phyloP scores from a whole-genome alignment of 2,888 invertebrate species.

The Morpho deidamia region DNA sequence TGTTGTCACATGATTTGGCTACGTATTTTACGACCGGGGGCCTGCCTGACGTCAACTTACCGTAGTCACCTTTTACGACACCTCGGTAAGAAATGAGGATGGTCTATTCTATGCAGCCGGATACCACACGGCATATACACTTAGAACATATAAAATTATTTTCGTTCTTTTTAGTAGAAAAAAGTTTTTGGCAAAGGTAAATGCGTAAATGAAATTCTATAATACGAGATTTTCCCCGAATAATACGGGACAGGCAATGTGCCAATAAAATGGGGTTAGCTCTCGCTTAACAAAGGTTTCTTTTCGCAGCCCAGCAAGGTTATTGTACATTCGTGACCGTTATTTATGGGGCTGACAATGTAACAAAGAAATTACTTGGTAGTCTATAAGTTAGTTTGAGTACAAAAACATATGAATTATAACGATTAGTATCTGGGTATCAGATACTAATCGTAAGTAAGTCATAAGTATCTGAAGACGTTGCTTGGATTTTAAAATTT shows the following conservation, averaged over 20 bases:
- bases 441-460: no score
- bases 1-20: no score
- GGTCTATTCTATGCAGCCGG: no score
- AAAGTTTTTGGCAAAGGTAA: background rate
- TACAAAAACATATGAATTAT: background rate
- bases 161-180: no score
- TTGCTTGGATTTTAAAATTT: background rate
- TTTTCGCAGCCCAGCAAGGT: conserved; percentile 4
- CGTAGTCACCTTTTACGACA: no score
- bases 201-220: conserved; percentile 9
- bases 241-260: conserved; percentile 13
- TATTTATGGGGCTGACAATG: conserved; percentile 8
- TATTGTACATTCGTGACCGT: conserved; percentile 16
- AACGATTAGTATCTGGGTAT: background rate
- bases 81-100: no score
- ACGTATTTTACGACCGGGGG: no score
- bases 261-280: conserved; percentile 19
- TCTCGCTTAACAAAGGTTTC: conserved; percentile 20
- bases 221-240: conserved; percentile 6
- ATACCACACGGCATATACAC: no score
- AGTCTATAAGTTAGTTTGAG: no score
- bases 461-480: no score
- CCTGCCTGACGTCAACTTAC: no score
- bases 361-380: background rate
- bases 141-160: no score